Percentiles rank a stretch among this genome's conserved stretches.
Conservation (phyloP, 2,888 invertebrate species). For the Ichneumoninae sp. region DNA sequence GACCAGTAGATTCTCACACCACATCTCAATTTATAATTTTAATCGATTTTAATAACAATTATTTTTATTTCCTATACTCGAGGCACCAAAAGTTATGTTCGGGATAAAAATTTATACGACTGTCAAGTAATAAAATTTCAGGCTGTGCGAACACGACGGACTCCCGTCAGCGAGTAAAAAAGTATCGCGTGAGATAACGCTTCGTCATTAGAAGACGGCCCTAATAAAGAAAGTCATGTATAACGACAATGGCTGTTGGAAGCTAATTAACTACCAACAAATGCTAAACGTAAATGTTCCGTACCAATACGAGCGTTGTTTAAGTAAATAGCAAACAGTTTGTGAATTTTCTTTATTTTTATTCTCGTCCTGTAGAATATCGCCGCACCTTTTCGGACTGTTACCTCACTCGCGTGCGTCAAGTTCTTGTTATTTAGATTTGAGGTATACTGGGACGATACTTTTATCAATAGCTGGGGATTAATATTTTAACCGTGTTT, state of each 20-base stretch:
- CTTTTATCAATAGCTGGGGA: not conserved
- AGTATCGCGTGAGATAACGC: conserved; percentile 4
- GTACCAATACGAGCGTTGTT: not conserved
- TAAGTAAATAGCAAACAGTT: not conserved
- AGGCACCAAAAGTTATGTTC: not conserved
- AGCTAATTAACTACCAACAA: conserved; percentile 4
- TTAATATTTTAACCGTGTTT: not conserved
- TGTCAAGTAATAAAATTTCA: not conserved
- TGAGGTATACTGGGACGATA: not conserved
- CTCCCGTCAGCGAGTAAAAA: not conserved
- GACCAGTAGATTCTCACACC: conserved; percentile 40
- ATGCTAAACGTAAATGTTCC: not conserved
- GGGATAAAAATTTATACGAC: not conserved
- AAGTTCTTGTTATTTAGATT: not conserved
- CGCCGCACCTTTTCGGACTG: not conserved
- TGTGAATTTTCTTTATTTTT: not conserved
- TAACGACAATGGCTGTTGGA: not conserved
- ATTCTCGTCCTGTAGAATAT: not conserved
- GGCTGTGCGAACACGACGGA: not conserved
- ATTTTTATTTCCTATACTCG: not conserved
- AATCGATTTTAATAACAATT: not conserved
- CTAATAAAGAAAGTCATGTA: not conserved
- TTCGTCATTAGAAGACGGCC: not conserved
- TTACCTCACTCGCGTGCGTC: not conserved
- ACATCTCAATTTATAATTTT: not conserved